Percentiles rank a stretch among this genome's conserved stretches.
These are phyloP conservation scores for Sebastes vulpes DNA, from an alignment of 2,797 vertebrate genomes.

Conservation along the genomic window DNA sequence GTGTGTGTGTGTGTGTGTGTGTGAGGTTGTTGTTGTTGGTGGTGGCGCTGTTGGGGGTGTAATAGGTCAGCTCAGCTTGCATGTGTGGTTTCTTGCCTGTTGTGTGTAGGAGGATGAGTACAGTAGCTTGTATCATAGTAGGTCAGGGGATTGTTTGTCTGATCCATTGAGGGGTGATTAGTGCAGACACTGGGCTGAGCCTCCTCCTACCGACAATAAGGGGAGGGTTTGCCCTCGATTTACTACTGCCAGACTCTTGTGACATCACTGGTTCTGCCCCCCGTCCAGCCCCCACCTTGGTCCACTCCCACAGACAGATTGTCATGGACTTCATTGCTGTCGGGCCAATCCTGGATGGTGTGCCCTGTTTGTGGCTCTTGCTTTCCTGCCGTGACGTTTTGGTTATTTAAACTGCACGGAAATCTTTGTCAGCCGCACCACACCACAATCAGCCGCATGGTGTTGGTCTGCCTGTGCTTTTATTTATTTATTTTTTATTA, in stretches of 20 bases:
- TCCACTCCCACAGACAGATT: constrained; percentile 41
- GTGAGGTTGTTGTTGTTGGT: neutral
- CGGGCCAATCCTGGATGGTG: constrained; percentile 4
- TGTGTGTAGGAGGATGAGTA: constrained; percentile 20
- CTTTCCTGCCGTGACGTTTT: constrained; percentile 18
- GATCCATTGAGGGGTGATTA: constrained; percentile 80
- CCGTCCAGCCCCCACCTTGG: neutral
- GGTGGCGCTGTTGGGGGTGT: constrained; percentile 4
- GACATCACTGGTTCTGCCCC: constrained; percentile 32
- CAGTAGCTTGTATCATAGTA: constrained; percentile 66
- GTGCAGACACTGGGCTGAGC: constrained; percentile 61
- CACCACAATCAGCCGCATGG: neutral
- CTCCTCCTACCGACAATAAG: constrained; percentile 56
- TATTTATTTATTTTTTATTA: neutral
- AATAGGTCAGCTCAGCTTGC: constrained; percentile 39
- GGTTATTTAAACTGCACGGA: constrained; percentile 8
- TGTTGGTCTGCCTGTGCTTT: neutral
- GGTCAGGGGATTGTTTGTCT: constrained; percentile 80
- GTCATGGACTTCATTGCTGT: constrained; percentile 26
- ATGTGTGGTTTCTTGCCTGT: constrained; percentile 15
- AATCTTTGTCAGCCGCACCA: neutral
- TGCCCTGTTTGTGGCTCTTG: constrained; percentile 30
- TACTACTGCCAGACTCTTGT: constrained; percentile 35
- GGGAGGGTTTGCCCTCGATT: constrained; percentile 60
- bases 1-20: constrained; percentile 5